Conservation (phyloP, 64 coral and sea anemone species). For the Montipora capricornis region DNA sequence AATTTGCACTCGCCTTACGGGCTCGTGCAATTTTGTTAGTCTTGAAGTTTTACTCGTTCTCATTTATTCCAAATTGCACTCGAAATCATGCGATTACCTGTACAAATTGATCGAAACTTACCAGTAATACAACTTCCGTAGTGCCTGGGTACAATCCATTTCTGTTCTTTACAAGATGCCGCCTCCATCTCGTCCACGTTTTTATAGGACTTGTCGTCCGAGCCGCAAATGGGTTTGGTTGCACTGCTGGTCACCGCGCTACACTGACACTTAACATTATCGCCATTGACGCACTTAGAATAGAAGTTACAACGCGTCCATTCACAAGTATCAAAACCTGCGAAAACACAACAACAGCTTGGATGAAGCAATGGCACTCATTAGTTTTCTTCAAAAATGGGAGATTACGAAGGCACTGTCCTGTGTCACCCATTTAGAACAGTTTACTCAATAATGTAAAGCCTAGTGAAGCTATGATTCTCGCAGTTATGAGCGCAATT, state of each 20-base stretch:
- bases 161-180: conserved; percentile 36
- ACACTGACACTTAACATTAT: conserved; percentile 39
- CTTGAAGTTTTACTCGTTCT: no score
- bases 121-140: conserved; percentile 54
- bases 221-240: conserved; percentile 46
- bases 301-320: conserved; percentile 63
- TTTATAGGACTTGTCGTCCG: conserved; percentile 50
- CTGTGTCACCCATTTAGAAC: no score
- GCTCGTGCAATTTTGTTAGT: no score
- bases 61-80: no score
- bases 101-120: not conserved
- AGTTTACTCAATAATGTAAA: no score
- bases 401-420: no score
- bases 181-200: conserved; percentile 40
- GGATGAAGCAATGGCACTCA: no score
- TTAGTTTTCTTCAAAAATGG: no score
- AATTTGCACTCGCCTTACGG: no score
- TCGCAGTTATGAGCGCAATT: no score
- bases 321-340: conserved; percentile 51
- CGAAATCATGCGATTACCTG: no score
- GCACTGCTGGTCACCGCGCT: not conserved
- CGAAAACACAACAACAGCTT: not conserved
- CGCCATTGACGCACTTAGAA: conserved; percentile 27
- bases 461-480: no score
- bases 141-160: conserved; percentile 52